Conservation (phyloP, 2,797 vertebrate species). For the Centroberyx gerrardi region DNA sequence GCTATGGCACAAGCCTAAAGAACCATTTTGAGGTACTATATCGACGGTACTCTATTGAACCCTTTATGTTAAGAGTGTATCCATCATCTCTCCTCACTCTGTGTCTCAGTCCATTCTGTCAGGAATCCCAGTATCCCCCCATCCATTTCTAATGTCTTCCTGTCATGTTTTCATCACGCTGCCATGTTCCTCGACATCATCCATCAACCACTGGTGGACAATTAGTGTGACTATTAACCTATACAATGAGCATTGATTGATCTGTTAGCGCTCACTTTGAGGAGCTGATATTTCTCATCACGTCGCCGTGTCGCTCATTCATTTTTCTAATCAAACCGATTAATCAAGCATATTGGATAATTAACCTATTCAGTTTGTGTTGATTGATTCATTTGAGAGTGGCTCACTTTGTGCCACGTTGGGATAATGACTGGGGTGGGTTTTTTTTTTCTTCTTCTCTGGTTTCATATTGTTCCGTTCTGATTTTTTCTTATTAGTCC, state of each 20-base stretch:
- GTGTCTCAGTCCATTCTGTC: neutral
- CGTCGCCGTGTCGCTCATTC: slow-evolving; percentile 35
- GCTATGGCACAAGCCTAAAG: no score
- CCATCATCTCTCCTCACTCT: neutral
- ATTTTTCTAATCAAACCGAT: slow-evolving; percentile 64
- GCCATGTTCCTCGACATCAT: slow-evolving; percentile 48
- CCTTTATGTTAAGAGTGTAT: slow-evolving; percentile 6
- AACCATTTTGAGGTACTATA: no score
- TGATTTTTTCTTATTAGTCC: neutral
- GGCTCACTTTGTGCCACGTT: slow-evolving; percentile 19
- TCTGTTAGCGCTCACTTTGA: slow-evolving; percentile 49
- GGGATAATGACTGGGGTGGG: neutral
- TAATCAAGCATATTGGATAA: slow-evolving; percentile 72
- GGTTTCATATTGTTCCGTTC: neutral
- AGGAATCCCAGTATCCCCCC: neutral
- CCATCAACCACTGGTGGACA: slow-evolving; percentile 62
- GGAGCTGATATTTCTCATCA: slow-evolving; percentile 62
- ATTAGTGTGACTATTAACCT: slow-evolving; percentile 72
- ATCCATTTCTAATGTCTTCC: neutral
- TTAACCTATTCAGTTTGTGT: slow-evolving; percentile 75
- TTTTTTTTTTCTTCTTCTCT: neutral
- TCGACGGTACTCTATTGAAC: no score
- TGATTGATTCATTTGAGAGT: slow-evolving; percentile 63
- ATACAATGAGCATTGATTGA: slow-evolving; percentile 70
- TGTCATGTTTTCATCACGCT: slow-evolving; percentile 40